Percentiles rank a stretch among this genome's conserved stretches.
phyloP scores from a whole-genome alignment of 1,140 invertebrate species.

The Trachelipus rathkii region DNA sequence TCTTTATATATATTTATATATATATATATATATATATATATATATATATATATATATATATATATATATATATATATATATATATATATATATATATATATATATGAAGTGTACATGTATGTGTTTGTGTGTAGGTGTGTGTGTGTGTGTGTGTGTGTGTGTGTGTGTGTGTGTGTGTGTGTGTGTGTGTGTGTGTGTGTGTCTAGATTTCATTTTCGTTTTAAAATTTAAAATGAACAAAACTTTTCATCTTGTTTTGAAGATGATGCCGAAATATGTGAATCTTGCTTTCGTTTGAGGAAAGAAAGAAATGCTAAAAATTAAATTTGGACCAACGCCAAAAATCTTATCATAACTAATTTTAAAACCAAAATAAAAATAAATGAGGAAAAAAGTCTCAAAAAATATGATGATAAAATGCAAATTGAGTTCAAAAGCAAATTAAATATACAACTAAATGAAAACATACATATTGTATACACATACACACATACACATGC shows the following conservation, averaged over 20 bases:
- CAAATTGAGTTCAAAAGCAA: not conserved
- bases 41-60: not conserved
- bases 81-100: not conserved
- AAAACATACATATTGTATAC: not conserved
- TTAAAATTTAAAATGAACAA: no score
- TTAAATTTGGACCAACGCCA: not conserved
- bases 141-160: slow-evolving; percentile 25
- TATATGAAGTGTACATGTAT: not conserved
- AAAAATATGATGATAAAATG: not conserved
- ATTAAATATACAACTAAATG: no score
- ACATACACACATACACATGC: not conserved
- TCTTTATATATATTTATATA: not conserved
- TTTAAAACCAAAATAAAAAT: not conserved
- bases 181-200: no score
- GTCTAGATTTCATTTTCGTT: no score
- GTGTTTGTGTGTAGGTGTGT: slow-evolving; percentile 20
- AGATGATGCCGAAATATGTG: no score
- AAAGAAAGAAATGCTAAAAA: not conserved
- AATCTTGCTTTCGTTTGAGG: not conserved
- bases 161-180: slow-evolving; percentile 8
- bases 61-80: not conserved
- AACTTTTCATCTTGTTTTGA: no score
- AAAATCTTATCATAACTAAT: not conserved
- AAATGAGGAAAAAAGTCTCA: not conserved
- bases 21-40: not conserved